Evolutionary conservation across 2,113 vertebrate species (phyloP), one percentile per base, ranked within the genome.

Genomic region (Dunckerocampus dactyliophorus): DNA sequence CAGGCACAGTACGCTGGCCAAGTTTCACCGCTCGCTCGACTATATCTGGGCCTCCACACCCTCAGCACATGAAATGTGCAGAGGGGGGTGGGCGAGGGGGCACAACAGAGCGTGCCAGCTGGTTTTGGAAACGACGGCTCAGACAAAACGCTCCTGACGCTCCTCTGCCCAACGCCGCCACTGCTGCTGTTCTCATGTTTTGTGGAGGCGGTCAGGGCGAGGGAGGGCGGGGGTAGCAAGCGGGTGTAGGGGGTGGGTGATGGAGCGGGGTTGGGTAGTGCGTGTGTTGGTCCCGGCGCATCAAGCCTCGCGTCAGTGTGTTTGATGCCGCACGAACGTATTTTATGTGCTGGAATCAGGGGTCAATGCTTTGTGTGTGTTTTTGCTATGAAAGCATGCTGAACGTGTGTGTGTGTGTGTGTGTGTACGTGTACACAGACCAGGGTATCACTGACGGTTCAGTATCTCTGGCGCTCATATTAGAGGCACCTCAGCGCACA

Each of bases 381-480:
- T 69, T 28, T 28, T 28, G 24, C 24, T 28, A 28, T 28, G 24
- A 5, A 28, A 28, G 45, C 45, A 47, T 47, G 17, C 17, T 17
- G n/a, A 14, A 12, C 6, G 61, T 62, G 31, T 37, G 21, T n/a
- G 54, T 62, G 16, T 51, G 49, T 69, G 34, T 46, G 22, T 71
- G 34, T 59, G 55, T 55, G 54, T 19, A 20, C 13, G 10, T 13
- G 16, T 28, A 3, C 5, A 5, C 24, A 54, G 56, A 62, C 74
- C 69, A 76, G 77, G 64, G 80, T 82, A 86, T 88, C 87, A 87
- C 83, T 86, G 77, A 86, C 60, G 83, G 76, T 86, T 84, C 84
- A 87, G 85, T 83, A 79, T 79, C 77, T 71, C 74, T 80, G 71
- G 46, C 74, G 64, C 69, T 84, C 79, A 65, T 82, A 80, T 88